Percentiles rank a stretch among this genome's conserved stretches.
These are phyloP conservation scores for Arnoldichthys spilopterus DNA, from an alignment of 2,797 vertebrate species.

Conservation along the genomic window DNA sequence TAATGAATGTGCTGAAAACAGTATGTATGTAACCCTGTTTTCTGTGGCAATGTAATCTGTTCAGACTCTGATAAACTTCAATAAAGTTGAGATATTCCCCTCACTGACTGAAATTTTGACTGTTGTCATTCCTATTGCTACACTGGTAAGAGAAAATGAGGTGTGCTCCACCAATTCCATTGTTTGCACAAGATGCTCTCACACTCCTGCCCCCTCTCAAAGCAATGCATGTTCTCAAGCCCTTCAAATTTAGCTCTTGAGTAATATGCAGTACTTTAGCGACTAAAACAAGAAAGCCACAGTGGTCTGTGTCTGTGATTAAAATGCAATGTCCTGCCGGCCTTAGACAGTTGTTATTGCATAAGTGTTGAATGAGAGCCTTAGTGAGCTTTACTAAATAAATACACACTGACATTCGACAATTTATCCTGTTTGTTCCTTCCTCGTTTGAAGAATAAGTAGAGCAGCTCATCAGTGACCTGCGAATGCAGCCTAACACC, in stretches of 20 bases:
- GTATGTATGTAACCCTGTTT: slow-evolving; percentile 2
- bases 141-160: neutral
- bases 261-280: slow-evolving; percentile 38
- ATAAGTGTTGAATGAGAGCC: slow-evolving; percentile 61
- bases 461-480: slow-evolving; percentile 66
- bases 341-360: slow-evolving; percentile 53
- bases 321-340: slow-evolving; percentile 54
- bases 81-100: slow-evolving; percentile 6
- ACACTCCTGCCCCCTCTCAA: neutral
- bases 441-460: slow-evolving; percentile 57
- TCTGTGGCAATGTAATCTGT: slow-evolving; percentile 3
- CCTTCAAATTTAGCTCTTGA: slow-evolving; percentile 41
- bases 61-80: neutral
- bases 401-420: slow-evolving; percentile 59
- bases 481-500: slow-evolving; percentile 35
- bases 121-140: slow-evolving; percentile 7
- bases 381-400: slow-evolving; percentile 66
- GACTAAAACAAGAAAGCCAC: slow-evolving; percentile 60
- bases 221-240: slow-evolving; percentile 23
- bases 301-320: slow-evolving; percentile 52
- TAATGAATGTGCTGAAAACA: neutral
- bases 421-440: slow-evolving; percentile 57
- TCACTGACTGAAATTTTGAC: neutral
- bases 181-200: neutral
- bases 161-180: neutral